These are phyloP conservation scores for Catostomus latipinnis DNA, from an alignment of 2,797 vertebrate genomes.

Conservation along the genomic window DNA sequence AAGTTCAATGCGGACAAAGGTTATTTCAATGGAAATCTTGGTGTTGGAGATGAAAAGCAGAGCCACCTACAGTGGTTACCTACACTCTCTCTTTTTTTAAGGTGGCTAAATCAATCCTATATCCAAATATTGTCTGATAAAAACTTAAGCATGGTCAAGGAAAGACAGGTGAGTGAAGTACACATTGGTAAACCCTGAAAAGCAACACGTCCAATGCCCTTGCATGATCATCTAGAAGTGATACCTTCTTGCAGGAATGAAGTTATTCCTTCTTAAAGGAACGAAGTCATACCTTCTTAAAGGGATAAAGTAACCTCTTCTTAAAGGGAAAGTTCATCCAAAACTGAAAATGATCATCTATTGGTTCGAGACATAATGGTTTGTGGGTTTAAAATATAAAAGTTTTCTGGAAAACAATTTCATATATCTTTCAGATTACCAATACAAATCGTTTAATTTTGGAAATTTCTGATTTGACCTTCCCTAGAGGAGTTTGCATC, in stretches of 20 bases:
- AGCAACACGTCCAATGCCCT: background rate
- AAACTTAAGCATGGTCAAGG: background rate
- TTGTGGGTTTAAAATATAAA: background rate
- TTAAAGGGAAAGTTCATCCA: background rate
- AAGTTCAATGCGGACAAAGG: background rate
- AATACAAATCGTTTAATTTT: background rate
- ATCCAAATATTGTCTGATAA: background rate
- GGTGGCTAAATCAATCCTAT: background rate
- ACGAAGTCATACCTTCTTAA: no score
- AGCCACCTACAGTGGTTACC: background rate
- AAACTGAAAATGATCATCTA: no score
- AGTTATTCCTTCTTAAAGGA: no score
- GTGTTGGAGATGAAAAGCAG: no score
- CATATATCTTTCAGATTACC: background rate
- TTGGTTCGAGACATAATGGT: background rate
- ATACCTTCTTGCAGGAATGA: background rate
- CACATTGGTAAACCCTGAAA: background rate
- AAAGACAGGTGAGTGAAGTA: background rate
- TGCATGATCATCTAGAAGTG: slow-evolving; percentile 11
- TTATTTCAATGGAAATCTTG: background rate
- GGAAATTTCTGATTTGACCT: background rate
- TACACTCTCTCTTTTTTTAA: background rate
- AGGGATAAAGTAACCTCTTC: no score
- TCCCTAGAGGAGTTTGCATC: background rate
- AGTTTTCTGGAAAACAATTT: background rate